Conservation (phyloP, 1,140 invertebrate genomes). For the Phymorhynchus buccinoides region DNA sequence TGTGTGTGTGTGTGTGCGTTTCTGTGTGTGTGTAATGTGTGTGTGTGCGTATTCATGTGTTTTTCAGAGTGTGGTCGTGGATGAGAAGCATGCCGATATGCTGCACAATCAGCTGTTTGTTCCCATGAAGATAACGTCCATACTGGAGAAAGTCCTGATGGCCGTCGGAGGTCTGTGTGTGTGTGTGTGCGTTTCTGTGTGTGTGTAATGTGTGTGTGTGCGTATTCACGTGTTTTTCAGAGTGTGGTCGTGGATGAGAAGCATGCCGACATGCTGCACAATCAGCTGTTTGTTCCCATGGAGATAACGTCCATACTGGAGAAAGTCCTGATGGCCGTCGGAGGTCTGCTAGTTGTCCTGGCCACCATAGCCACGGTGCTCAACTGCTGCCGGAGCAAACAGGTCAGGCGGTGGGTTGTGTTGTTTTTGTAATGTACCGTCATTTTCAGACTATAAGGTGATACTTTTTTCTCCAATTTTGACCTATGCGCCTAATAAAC, state of each 20-base stretch:
- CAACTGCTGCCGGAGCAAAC: too few relatives aligned
- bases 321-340: constrained; percentile 43
- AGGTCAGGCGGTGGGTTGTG: too few relatives aligned
- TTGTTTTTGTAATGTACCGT: too few relatives aligned
- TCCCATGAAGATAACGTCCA: constrained; percentile 46
- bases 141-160: constrained; percentile 49
- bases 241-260: constrained; percentile 56
- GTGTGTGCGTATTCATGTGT: constrained; percentile 1
- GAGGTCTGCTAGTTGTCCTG: neutral
- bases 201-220: neutral
- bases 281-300: constrained; percentile 53
- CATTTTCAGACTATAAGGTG: too few relatives aligned
- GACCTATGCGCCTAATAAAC: too few relatives aligned
- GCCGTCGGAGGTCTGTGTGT: constrained; percentile 4
- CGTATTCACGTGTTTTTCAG: too few relatives aligned
- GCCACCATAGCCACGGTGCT: neutral
- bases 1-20: neutral
- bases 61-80: constrained; percentile 53
- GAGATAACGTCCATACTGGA: constrained; percentile 44
- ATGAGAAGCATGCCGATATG: constrained; percentile 55
- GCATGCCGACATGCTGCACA: constrained; percentile 50
- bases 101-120: constrained; percentile 51
- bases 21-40: neutral
- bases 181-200: neutral
- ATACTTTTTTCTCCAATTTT: too few relatives aligned